These are phyloP conservation scores for Tribolium freemani DNA, from an alignment of 2,888 invertebrate genomes.

Conservation along the genomic window DNA sequence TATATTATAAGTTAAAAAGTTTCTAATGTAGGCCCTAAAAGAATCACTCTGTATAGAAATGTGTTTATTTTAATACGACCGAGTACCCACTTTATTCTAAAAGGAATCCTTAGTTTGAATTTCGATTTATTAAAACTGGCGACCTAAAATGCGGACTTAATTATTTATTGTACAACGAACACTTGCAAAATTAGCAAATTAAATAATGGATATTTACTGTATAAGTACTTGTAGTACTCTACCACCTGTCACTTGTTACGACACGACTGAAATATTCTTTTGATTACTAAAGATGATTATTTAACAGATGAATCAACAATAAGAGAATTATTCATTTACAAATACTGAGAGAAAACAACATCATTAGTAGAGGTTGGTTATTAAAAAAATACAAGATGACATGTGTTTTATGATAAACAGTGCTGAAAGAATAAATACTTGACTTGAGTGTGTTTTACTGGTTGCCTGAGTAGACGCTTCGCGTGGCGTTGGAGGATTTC, in stretches of 20 bases:
- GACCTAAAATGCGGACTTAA: too few relatives aligned
- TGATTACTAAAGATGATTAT: neutral
- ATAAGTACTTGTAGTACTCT: neutral
- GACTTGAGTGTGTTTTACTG: neutral
- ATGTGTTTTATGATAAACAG: neutral
- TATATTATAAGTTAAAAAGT: too few relatives aligned
- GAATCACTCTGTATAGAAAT: too few relatives aligned
- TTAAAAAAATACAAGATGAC: neutral
- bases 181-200: neutral
- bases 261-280: neutral
- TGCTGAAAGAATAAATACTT: neutral
- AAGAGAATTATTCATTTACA: neutral
- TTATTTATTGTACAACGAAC: neutral
- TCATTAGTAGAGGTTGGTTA: neutral
- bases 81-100: too few relatives aligned
- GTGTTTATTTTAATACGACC: too few relatives aligned
- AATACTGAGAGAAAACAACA: neutral
- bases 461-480: neutral
- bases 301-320: neutral
- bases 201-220: neutral
- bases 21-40: too few relatives aligned
- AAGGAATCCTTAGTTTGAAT: too few relatives aligned
- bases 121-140: too few relatives aligned
- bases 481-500: constrained; percentile 2
- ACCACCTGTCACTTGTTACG: neutral